phyloP scores from a whole-genome alignment of 2,797 vertebrate genomes.

The Characodon lateralis region DNA sequence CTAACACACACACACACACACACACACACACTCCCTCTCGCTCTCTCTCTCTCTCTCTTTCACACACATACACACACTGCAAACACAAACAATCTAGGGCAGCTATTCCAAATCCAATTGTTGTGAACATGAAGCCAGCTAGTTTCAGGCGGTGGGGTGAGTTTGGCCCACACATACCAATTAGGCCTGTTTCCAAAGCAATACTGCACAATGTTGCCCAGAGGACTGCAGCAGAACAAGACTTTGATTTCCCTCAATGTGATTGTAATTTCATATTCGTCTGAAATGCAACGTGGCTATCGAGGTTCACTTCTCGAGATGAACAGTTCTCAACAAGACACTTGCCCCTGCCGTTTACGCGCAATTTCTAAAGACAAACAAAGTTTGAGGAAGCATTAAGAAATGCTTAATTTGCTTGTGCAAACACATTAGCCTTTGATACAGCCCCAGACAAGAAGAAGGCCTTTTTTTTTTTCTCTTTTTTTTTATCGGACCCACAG shows the following conservation, averaged over 20 bases:
- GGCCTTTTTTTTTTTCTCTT: constrained; percentile 38
- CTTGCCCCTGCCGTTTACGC: constrained; percentile 63
- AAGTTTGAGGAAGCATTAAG: constrained; percentile 24
- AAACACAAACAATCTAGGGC: constrained; percentile 81
- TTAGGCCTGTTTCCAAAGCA: constrained; percentile 83
- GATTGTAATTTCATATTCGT: constrained; percentile 81
- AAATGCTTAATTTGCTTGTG: not conserved
- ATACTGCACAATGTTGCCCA: constrained; percentile 79
- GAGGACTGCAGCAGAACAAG: constrained; percentile 78
- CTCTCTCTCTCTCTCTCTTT: too few relatives aligned
- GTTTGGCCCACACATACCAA: constrained; percentile 84
- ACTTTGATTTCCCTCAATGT: constrained; percentile 83
- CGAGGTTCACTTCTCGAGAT: constrained; percentile 62
- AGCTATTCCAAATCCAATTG: constrained; percentile 82
- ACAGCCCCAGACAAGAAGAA: constrained; percentile 9
- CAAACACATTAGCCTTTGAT: constrained; percentile 34
- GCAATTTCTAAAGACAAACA: constrained; percentile 49
- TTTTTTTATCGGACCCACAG: constrained; percentile 33
- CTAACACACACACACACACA: constrained; percentile 6
- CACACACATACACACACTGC: constrained; percentile 54
- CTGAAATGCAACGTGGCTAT: constrained; percentile 75
- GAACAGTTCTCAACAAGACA: constrained; percentile 58
- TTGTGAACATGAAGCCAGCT: constrained; percentile 81
- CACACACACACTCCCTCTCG: constrained; percentile 22
- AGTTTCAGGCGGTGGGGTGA: constrained; percentile 77